Evolutionary conservation across 23 tunicate genomes (phyloP), one percentile per base, ranked within the genome.

Genomic region (Clavelina lepadiformis): DNA sequence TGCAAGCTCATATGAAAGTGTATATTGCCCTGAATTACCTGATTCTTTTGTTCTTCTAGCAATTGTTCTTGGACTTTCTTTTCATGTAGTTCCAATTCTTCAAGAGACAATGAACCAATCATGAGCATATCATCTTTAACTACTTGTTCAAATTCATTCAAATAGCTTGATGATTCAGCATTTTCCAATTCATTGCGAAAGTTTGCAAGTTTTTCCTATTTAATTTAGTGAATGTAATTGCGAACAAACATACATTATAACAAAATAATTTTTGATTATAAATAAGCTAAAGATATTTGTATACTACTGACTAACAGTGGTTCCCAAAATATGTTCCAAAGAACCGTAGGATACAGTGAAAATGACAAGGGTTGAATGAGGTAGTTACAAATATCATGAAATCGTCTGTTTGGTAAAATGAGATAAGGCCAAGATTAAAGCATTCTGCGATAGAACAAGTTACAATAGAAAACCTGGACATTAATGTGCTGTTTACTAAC

Each of bases 121-220:
- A 81, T 60, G 19, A 89, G 46, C 28, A 89, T 56, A 55, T 89
- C 97, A 58, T 75, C 56, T 63, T 67, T 63, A 5, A 89, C 82
- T n/a, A 60, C 67, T 5, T 89, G 83, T 68, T 89, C 83, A 47
- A 89, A 89, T 6, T 77, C 84, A n/a, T 89, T 83, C 46, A 89
- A 69, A 55, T 89, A 89, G 7, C 35, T 7, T 3, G 83, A 38
- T 11, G 79, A 65, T 51, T 64, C 68, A 19, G 45, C 24, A 21
- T 56, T 64, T 45, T 89, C 80, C 46, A 89, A 65, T 45, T 89
- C 89, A 3, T 58, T 68, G 0, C 77, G 85, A 72, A 65, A 77
- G 11, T 52, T 55, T 63, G 34, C 44, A 15, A 41, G 15, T 41
- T 41, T 15, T 8, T 41, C 57, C 34, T 44, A 28, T 56, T 36